Base-by-base conservation (phyloP, 2,888 invertebrate genomes). In the Trichacis sp. region DNA sequence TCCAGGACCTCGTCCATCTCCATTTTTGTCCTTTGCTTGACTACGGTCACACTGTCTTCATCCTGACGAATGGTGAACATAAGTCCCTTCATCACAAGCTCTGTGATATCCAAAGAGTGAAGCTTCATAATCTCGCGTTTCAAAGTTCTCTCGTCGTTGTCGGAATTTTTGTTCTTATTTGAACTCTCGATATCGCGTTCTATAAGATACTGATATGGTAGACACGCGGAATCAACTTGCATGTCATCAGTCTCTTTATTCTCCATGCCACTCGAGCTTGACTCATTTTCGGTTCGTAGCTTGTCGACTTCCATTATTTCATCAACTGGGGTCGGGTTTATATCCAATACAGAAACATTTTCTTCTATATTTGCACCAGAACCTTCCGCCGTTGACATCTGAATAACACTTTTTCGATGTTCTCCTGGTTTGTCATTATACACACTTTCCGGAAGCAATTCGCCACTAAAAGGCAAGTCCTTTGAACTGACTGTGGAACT, bases 1-100 rank as follows among this genome's bases (percentile, higher is more conserved):
- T 83, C 84, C n/a, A 84, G 64, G 2, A 84, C 83, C 20, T 84
- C 84, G 38, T 83, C 84, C 5, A 81, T 49, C 43, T 82, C 82
- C 2, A 80, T 71, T 64, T 83, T 81, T 0, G 83, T 83, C 42
- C 77, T 82, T 47, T 83, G 82, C 52, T 84, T 83, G 17, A 82
- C 77, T 3, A 84, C 81, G 4, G 78, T 78, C 0, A 84, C 74
- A 6, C 75, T 77, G 19, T 80, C 79, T 33, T 77, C 69, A 18
- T 78, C 82, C 38, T 83, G 81, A 11, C 79, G 73, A 18, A 84
- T 80, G 0, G 83, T 83, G 20, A 83, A 81, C 84, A 84, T 84
- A n/a, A 81, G 57, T 11, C 84, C 84, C 51, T 83, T 81, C 83
- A 83, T 83, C n/a, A 84, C 82, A 48, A 80, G 73, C 63, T 84